Percentiles rank a stretch among this genome's conserved stretches.
These are phyloP conservation scores for Acheta domesticus DNA, from an alignment of 2,888 invertebrate species.

Conservation along the genomic window DNA sequence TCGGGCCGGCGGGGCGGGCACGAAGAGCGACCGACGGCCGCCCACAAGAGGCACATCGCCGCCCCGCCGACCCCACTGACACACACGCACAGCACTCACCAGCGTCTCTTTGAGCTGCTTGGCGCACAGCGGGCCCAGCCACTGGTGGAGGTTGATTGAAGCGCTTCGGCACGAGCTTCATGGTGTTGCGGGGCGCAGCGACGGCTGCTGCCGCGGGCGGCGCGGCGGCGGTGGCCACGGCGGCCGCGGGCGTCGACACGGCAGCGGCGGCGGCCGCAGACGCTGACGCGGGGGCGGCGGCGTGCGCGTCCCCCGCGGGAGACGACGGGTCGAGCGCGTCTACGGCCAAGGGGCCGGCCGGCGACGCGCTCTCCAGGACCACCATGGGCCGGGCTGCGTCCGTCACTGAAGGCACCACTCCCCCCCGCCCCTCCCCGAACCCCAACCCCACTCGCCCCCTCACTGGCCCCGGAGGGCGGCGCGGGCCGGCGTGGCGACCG, in stretches of 20 bases:
- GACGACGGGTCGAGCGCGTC: conserved; percentile 35
- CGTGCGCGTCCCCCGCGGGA: conserved; percentile 35
- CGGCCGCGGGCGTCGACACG: conserved; percentile 61
- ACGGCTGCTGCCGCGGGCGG: conserved; percentile 52
- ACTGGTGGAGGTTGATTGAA: conserved; percentile 88
- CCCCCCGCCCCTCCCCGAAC: neutral
- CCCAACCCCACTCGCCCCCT: conserved; percentile 44
- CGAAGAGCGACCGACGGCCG: too few relatives aligned
- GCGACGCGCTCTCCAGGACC: conserved; percentile 58
- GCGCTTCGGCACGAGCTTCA: conserved; percentile 87
- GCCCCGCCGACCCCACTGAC: neutral
- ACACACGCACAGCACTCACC: conserved; percentile 39
- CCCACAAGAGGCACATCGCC: neutral
- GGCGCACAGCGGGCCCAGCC: conserved; percentile 67
- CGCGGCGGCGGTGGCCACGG: conserved; percentile 11
- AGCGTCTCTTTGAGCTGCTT: conserved; percentile 53
- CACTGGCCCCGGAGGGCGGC: conserved; percentile 46
- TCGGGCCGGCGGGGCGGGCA: neutral
- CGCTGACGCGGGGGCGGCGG: conserved; percentile 42
- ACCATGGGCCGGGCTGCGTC: conserved; percentile 52
- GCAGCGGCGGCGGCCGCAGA: conserved; percentile 67
- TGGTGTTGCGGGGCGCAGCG: conserved; percentile 49
- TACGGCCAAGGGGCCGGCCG: conserved; percentile 31
- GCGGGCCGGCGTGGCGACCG: conserved; percentile 20
- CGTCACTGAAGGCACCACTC: neutral